phyloP scores from a whole-genome alignment of 1,140 invertebrate genomes.

The Ectropis grisescens region DNA sequence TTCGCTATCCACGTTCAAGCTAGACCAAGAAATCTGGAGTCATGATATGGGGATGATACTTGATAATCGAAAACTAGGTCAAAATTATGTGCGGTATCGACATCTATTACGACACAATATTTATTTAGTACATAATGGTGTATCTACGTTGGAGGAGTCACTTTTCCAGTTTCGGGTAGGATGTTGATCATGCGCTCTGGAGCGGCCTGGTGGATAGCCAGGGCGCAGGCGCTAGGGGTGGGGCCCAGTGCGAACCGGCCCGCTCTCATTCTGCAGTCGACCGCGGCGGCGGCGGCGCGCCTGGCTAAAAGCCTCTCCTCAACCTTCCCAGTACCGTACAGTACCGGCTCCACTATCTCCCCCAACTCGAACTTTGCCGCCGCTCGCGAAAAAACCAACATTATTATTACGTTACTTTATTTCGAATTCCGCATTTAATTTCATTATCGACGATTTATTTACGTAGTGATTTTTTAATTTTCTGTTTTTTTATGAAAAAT shows the following conservation, averaged over 20 bases:
- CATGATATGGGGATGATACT: no score
- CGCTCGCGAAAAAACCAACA: slow-evolving; percentile 34
- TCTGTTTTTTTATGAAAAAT: slow-evolving; percentile 30
- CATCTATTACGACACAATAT: slow-evolving; percentile 58
- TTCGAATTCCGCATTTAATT: slow-evolving; percentile 27
- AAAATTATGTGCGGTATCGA: slow-evolving; percentile 37
- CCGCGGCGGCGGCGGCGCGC: slow-evolving; percentile 47
- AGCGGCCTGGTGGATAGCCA: slow-evolving; percentile 34
- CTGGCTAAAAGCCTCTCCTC: slow-evolving; percentile 23
- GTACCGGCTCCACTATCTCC: no score
- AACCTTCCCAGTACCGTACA: slow-evolving; percentile 20
- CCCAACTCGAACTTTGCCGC: slow-evolving; percentile 35
- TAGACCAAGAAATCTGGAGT: no score
- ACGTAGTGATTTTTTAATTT: slow-evolving; percentile 32
- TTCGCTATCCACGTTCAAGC: no score
- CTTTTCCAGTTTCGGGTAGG: slow-evolving; percentile 66
- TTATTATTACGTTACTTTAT: slow-evolving; percentile 43
- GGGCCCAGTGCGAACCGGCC: slow-evolving; percentile 52
- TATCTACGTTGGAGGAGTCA: slow-evolving; percentile 66
- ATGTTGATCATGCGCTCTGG: slow-evolving; percentile 60
- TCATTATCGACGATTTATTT: slow-evolving; percentile 38
- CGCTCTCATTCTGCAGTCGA: slow-evolving; percentile 56
- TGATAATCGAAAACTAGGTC: no score
- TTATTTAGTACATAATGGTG: slow-evolving; percentile 65
- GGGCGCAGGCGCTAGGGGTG: slow-evolving; percentile 60